Base-by-base conservation (phyloP, 92 coral and sea anemone species). In the Pocillopora grandis region DNA sequence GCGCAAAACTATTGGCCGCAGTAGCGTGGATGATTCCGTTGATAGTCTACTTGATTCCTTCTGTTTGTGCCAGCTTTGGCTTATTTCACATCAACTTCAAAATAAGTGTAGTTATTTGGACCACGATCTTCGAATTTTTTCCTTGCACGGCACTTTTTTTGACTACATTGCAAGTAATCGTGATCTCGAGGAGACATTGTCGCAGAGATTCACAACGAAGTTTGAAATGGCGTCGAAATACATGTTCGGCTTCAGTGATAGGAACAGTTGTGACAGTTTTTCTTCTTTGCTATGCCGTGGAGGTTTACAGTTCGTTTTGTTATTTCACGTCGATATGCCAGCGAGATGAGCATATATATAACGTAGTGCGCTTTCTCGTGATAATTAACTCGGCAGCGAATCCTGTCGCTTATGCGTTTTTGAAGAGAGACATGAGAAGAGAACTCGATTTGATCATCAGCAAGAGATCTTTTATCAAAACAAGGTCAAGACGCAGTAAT, bases 221-320 rank as follows among this genome's bases (percentile, higher is more conserved):
- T 17, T 0, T 60, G 31, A 81, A 35, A 71, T 36, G 14, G 2
- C 67, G 52, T 17, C 57, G 62, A 17, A 59, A 76, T 9, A 14
- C 68, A 1, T 81, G 27, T 59, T 81, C 85, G 12, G 67, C 62
- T 10, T 58, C 61, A 33, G 37, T 81, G 42, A 81, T 81, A 9
- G 69, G 36, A 36, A 37, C 85, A 13, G 85, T 81, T 19, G 85
- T 81, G 17, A 77, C 77, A 1, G 71, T 81, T 11, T 81, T 81
- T 71, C 77, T 81, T 12, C 58, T 36, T 63, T 81, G 85, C 69
- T 81, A 70, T 19, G 77, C 85, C 4, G 77, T 81, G 2, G 85
- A 81, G 31, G 61, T 81, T 8, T 81, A 81, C 77, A 81, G 85
- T 48, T 81, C 85, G 21, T 70, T 81, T 59, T 81, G 85, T 69